Conservation (phyloP, 92 coral and sea anemone species). For the Porites lobata region DNA sequence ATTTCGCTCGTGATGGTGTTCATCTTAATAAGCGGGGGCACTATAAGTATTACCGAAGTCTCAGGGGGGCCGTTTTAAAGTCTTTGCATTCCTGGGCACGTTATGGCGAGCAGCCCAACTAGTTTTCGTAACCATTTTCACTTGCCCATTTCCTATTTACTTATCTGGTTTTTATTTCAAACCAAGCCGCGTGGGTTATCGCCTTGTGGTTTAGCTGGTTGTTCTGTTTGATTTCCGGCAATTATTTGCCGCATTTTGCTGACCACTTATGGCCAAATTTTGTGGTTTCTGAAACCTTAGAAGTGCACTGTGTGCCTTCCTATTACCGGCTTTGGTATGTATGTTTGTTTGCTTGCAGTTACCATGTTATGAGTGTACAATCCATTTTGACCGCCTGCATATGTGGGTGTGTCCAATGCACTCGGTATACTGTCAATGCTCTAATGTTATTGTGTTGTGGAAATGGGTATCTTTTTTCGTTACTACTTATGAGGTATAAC, state of each 20-base stretch:
- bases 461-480: neutral
- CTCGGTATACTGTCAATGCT: constrained; percentile 5
- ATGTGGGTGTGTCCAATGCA: constrained; percentile 41
- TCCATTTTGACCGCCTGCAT: constrained; percentile 30
- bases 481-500: neutral
- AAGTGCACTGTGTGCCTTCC: neutral
- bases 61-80: constrained; percentile 38
- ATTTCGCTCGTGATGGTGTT: constrained; percentile 16
- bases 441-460: neutral
- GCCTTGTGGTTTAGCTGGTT: too few species aligned
- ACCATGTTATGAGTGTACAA: constrained; percentile 24
- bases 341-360: constrained; percentile 1
- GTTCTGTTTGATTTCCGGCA: neutral
- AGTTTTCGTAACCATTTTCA: neutral
- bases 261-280: neutral
- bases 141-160: neutral
- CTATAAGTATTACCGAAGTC: constrained; percentile 28
- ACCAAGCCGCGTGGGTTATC: too few species aligned
- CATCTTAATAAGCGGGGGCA: constrained; percentile 12
- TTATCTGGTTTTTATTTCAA: neutral
- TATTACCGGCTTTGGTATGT: neutral
- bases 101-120: neutral
- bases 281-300: neutral
- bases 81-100: neutral
- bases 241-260: too few species aligned